Percentiles rank a stretch among this genome's conserved stretches.
These are phyloP conservation scores for Troides aeacus DNA, from an alignment of 2,888 invertebrate genomes.

Conservation along the genomic window DNA sequence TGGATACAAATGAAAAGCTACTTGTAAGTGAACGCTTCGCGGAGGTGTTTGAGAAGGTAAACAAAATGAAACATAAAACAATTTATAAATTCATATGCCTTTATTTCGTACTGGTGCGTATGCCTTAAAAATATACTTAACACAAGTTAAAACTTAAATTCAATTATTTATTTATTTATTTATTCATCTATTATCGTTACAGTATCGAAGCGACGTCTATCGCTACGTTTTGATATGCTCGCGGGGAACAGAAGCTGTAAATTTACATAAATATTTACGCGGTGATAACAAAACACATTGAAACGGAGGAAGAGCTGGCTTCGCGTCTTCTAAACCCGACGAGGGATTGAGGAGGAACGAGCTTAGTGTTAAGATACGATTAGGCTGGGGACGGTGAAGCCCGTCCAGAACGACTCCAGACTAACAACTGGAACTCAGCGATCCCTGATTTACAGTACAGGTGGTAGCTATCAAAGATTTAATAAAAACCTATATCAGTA, in stretches of 20 bases:
- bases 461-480: too few species aligned
- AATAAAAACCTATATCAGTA: too few species aligned
- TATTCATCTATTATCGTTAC: constrained; percentile 55
- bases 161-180: constrained; percentile 42
- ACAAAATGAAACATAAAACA: background rate
- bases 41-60: too few species aligned
- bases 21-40: too few species aligned
- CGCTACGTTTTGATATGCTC: constrained; percentile 70
- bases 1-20: too few species aligned
- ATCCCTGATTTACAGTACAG: too few species aligned
- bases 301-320: background rate
- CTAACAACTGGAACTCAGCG: too few species aligned
- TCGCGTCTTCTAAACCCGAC: background rate
- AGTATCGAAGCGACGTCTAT: constrained; percentile 53
- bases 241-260: background rate
- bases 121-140: constrained; percentile 75
- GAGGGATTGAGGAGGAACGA: too few species aligned
- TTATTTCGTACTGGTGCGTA: constrained; percentile 80
- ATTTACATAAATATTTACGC: background rate
- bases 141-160: constrained; percentile 64
- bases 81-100: constrained; percentile 76
- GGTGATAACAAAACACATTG: background rate
- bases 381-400: too few species aligned
- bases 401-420: too few species aligned
- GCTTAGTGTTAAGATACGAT: too few species aligned